Conservation (phyloP, 2,113 vertebrate genomes). For the Cervus canadensis region DNA sequence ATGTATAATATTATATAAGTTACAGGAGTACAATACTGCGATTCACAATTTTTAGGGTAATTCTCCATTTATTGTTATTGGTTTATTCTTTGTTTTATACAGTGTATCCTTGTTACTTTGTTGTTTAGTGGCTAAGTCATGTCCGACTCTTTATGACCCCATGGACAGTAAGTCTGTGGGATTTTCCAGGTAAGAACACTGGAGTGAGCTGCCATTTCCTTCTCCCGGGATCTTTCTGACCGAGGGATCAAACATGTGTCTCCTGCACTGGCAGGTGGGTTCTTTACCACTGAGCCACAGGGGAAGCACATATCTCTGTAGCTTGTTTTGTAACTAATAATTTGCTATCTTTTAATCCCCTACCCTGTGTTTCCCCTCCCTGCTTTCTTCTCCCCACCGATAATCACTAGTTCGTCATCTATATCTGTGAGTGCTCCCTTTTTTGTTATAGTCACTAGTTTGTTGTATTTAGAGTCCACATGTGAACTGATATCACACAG, state of each 20-base stretch:
- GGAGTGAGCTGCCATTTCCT: not conserved
- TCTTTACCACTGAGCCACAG: not conserved
- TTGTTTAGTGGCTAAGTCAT: not conserved
- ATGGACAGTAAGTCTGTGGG: not conserved
- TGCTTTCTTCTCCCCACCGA: rapidly evolving
- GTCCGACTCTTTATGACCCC: not conserved
- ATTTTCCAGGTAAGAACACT: not conserved
- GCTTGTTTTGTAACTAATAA: not conserved
- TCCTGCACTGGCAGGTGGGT: not conserved
- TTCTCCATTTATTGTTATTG: not conserved
- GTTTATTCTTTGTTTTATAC: not conserved
- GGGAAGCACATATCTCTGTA: not conserved
- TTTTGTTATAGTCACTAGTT: not conserved
- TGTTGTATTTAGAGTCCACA: not conserved
- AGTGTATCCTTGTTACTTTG: not conserved
- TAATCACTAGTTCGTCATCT: not conserved
- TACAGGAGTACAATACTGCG: not conserved
- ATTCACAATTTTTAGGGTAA: not conserved
- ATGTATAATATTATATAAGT: not conserved
- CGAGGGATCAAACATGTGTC: not conserved
- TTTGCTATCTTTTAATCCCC: not conserved
- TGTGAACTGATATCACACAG: not conserved
- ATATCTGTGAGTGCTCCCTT: not conserved
- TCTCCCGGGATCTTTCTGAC: not conserved
- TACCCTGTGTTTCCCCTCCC: rapidly evolving